Evolutionary conservation across 1,140 invertebrate genomes (phyloP).

Genomic region (Brachionus rotundiformis): DNA sequence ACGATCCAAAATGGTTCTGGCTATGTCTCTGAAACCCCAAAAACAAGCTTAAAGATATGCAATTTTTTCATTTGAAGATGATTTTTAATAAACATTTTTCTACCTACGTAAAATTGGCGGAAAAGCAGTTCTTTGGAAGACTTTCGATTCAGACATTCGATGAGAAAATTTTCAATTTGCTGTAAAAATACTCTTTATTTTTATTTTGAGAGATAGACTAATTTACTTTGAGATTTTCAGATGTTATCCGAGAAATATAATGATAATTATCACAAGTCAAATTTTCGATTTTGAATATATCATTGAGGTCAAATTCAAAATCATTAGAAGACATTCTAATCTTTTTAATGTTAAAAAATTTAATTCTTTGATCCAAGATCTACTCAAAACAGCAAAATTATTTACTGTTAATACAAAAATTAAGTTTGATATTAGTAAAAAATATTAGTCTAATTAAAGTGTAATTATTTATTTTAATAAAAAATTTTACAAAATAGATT

Average conservation of each 20-base stretch:
- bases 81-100: neutral
- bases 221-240: conserved; percentile 15
- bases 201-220: neutral
- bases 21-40: conserved; percentile 58
- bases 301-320: conserved; percentile 13
- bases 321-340: neutral
- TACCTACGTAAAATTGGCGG: neutral
- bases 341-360: neutral
- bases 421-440: neutral
- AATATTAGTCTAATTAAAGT: too few relatives aligned
- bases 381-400: neutral
- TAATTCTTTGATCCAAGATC: neutral
- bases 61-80: too few relatives aligned
- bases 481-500: neutral
- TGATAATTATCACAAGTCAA: conserved; percentile 16
- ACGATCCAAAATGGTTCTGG: conserved; percentile 54
- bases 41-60: conserved; percentile 57
- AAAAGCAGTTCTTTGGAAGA: neutral
- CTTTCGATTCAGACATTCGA: neutral
- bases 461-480: neutral
- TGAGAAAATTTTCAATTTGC: conserved; percentile 18
- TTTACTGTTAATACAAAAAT: neutral
- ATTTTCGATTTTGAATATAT: conserved; percentile 35
- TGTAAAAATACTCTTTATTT: neutral
- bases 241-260: neutral